phyloP scores from a whole-genome alignment of 1,140 invertebrate species.

The Drosophila leontia region DNA sequence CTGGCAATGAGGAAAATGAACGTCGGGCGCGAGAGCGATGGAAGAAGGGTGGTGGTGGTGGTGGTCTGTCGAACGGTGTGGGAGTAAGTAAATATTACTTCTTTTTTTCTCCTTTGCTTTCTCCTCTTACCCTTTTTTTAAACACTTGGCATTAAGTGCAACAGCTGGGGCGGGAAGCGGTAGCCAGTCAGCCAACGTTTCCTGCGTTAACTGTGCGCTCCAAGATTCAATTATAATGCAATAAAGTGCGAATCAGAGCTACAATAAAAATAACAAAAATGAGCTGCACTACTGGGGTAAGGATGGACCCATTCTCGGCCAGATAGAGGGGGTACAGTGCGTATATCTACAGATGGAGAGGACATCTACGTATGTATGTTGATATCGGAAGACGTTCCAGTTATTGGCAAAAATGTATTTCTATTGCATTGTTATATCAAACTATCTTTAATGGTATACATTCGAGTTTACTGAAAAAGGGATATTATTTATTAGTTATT shows the following conservation, averaged over 20 bases:
- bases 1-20: conserved; percentile 76
- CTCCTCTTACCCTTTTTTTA: conserved; percentile 49
- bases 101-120: conserved; percentile 16
- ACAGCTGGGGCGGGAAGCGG: conserved; percentile 62
- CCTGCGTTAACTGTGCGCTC: conserved; percentile 81
- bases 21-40: conserved; percentile 8
- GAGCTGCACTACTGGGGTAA: conserved; percentile 22
- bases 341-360: conserved; percentile 23
- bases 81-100: conserved; percentile 78
- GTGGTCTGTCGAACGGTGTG: conserved; percentile 28
- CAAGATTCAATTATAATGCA: conserved; percentile 84
- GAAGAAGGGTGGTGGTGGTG: not conserved
- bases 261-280: conserved; percentile 80
- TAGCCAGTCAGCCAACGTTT: conserved; percentile 75
- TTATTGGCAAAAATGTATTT: no score
- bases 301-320: conserved; percentile 14
- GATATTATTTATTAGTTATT: no score
- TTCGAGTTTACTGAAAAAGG: no score
- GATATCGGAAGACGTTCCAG: conserved; percentile 5
- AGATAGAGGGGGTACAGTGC: conserved; percentile 29
- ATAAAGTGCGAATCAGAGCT: conserved; percentile 83
- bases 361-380: conserved; percentile 19
- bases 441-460: no score
- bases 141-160: conserved; percentile 82
- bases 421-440: no score